Base-by-base conservation (phyloP, 2,888 invertebrate species). In the Strigamia maritima region DNA sequence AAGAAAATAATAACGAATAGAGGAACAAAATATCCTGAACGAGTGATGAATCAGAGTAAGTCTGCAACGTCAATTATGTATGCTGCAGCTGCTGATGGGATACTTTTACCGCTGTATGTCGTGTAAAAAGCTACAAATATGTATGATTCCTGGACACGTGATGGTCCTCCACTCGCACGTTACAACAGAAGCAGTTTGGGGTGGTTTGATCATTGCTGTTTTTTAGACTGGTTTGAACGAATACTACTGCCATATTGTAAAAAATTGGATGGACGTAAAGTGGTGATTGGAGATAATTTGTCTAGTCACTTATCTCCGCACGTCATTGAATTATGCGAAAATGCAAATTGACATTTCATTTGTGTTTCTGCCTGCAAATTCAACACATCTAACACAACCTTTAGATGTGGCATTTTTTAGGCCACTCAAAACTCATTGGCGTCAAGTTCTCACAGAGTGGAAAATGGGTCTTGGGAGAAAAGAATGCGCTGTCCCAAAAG, bases 261-360 rank as follows among this genome's bases (percentile, higher is more conserved):
- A 28, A 75, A 54, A 4, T 24, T 44, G 22, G 14, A 38, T 31
- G 79, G 75, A 1, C 1, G 2, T 1, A 79, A 79, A 26, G 40
- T 75, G 16, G 1, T 79, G 1, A 75, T 79, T 12, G 76, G 76
- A 24, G 79, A 79, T 28, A 79, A 79, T 22, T 24, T 79, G 12
- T 44, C 44, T 1, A 40, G 22, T 40, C 79, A 79, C 76, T 4
- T 79, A 6, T 75, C 75, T 24, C 70, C 70, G 14, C 10, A 70
- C 14, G 12, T 70, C 14, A 12, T 86, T 16, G 38, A 83, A 76
- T 28, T 80, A 35, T 87, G 86, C 80, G 80, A 84, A 79, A 82
- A n/a, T n/a, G n/a, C n/a, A 84, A 54, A 81, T 85, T 76, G 81
- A 85, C 80, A 85, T 86, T 70, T 77, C 79, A n/a, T 86, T 86